These are phyloP conservation scores for Danaus plexippus DNA, from an alignment of 1,140 invertebrate species.

Conservation along the genomic window DNA sequence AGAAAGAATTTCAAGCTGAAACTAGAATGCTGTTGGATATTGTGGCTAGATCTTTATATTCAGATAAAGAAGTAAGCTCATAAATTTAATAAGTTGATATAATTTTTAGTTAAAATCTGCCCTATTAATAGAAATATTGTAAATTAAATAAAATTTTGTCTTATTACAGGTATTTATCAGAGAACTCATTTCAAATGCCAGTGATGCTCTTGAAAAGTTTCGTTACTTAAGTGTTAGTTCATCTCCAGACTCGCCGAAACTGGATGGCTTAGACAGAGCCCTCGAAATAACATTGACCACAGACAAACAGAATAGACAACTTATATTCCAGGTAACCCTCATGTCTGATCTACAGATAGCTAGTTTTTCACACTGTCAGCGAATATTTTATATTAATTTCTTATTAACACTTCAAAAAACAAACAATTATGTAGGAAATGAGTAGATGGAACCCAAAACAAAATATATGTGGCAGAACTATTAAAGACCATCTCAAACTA, in stretches of 20 bases:
- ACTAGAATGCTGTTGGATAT: slow-evolving; percentile 96
- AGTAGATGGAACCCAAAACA: too few species aligned
- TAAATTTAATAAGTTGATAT: slow-evolving; percentile 1
- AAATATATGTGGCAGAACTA: too few species aligned
- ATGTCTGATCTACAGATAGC: too few species aligned
- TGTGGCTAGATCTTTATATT: slow-evolving; percentile 97
- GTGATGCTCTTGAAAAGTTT: slow-evolving; percentile 96
- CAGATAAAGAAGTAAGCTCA: slow-evolving; percentile 90
- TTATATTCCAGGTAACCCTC: slow-evolving; percentile 84
- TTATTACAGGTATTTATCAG: slow-evolving; percentile 88
- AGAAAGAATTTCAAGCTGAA: slow-evolving; percentile 95
- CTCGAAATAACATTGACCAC: slow-evolving; percentile 92
- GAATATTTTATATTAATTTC: too few species aligned
- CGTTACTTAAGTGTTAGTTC: slow-evolving; percentile 80
- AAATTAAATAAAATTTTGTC: slow-evolving; percentile 4
- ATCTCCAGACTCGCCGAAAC: slow-evolving; percentile 50
- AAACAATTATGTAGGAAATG: too few species aligned
- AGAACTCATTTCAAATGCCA: slow-evolving; percentile 96
- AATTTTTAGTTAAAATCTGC: background rate
- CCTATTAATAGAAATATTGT: background rate
- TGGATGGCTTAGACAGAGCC: slow-evolving; percentile 71
- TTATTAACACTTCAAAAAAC: too few species aligned
- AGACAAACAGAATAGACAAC: slow-evolving; percentile 87
- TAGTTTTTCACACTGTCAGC: too few species aligned
- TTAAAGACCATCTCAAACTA: too few species aligned